Conservation (phyloP, 2,113 vertebrate species). For the Oryzias woworae region DNA sequence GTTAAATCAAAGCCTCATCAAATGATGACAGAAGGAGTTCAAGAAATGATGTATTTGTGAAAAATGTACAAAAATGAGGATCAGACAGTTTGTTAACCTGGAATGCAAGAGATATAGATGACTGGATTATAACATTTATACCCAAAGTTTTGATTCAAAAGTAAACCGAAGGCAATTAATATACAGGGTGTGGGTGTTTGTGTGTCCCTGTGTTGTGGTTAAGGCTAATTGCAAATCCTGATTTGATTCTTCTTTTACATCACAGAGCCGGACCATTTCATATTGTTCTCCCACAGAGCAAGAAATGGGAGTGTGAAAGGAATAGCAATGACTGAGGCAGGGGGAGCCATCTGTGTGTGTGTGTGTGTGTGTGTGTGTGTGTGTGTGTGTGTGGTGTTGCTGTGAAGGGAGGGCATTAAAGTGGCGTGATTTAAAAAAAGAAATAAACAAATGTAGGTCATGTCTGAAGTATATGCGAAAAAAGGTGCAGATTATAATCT, state of each 20-base stretch:
- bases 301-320: slow-evolving; percentile 63
- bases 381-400: slow-evolving; percentile 28
- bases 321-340: slow-evolving; percentile 71
- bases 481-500: slow-evolving; percentile 1
- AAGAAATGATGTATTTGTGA: not conserved
- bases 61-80: not conserved
- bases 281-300: slow-evolving; percentile 53
- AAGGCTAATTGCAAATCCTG: slow-evolving; percentile 40
- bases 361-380: slow-evolving; percentile 16
- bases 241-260: slow-evolving; percentile 61
- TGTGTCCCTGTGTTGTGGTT: slow-evolving; percentile 26
- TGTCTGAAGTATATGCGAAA: slow-evolving; percentile 13
- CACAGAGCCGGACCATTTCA: slow-evolving; percentile 58
- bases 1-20: slow-evolving; percentile 4
- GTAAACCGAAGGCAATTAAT: slow-evolving; percentile 10
- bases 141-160: not conserved
- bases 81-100: no score
- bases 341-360: slow-evolving; percentile 14
- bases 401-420: slow-evolving; percentile 51
- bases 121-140: not conserved
- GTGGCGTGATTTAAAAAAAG: slow-evolving; percentile 42
- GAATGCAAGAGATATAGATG: no score
- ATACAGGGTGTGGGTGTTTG: not conserved
- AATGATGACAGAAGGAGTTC: slow-evolving; percentile 3
- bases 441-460: slow-evolving; percentile 33